Percentiles rank a stretch among this genome's conserved stretches.
Evolutionary conservation across 2,888 invertebrate genomes (phyloP).

Genomic region (Buathra laborator): DNA sequence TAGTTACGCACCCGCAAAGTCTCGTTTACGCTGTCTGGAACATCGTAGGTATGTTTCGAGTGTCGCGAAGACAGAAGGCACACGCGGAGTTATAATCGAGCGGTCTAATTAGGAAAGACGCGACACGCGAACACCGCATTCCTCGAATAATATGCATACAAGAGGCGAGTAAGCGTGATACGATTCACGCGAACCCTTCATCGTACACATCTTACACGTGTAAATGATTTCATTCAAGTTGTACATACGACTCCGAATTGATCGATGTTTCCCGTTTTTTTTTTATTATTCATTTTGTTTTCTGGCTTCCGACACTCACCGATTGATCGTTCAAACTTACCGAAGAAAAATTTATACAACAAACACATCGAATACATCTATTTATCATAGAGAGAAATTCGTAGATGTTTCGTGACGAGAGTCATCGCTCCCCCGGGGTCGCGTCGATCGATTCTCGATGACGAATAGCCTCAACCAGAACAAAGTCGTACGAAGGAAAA

Average conservation of each 20-base stretch:
- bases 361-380: not conserved
- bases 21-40: constrained; percentile 12
- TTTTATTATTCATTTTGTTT: not conserved
- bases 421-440: constrained; percentile 46
- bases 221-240: constrained; percentile 58
- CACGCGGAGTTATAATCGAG: constrained; percentile 75
- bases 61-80: constrained; percentile 57
- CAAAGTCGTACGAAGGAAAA: constrained; percentile 15
- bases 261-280: not conserved
- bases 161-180: constrained; percentile 24
- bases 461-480: constrained; percentile 38
- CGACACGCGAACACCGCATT: constrained; percentile 79
- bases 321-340: not conserved
- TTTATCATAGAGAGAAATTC: constrained; percentile 1
- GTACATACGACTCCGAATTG: not conserved
- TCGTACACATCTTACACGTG: constrained; percentile 13
- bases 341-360: not conserved
- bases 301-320: not conserved
- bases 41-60: constrained; percentile 51
- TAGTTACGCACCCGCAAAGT: constrained; percentile 9
- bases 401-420: constrained; percentile 27
- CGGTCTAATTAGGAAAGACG: constrained; percentile 78
- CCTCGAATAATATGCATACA: constrained; percentile 71
- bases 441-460: constrained; percentile 47
- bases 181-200: constrained; percentile 46